Percentiles rank a stretch among this genome's conserved stretches.
phyloP scores from a whole-genome alignment of 2,888 invertebrate genomes.

The Neuroscelio doddi region DNA sequence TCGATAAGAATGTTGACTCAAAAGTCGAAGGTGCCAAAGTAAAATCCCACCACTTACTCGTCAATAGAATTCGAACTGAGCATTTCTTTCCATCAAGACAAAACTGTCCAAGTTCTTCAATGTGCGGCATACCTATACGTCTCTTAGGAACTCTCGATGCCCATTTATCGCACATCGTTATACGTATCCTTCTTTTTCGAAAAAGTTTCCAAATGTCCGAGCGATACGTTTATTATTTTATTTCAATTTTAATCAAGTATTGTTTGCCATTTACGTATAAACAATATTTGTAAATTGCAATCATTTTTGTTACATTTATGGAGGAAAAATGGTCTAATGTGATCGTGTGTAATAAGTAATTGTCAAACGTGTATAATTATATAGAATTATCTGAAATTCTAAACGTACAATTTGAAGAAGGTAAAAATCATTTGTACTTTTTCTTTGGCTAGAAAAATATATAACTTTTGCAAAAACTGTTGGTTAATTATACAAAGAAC shows the following conservation, averaged over 20 bases:
- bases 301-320: neutral
- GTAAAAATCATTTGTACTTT: too few species aligned
- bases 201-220: conserved; percentile 29
- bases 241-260: too few species aligned
- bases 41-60: conserved; percentile 34
- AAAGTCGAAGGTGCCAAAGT: conserved; percentile 30
- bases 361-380: too few species aligned
- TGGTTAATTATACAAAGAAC: too few species aligned
- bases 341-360: too few species aligned
- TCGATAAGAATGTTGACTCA: conserved; percentile 21
- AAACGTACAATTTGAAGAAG: too few species aligned
- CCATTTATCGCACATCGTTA: conserved; percentile 41
- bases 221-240: conserved; percentile 31
- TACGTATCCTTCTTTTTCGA: conserved; percentile 30
- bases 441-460: too few species aligned
- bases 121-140: conserved; percentile 21
- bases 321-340: too few species aligned
- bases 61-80: conserved; percentile 31
- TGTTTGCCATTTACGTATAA: too few species aligned
- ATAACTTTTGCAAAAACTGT: too few species aligned
- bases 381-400: too few species aligned
- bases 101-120: conserved; percentile 23
- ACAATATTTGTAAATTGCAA: too few species aligned
- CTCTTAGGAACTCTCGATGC: conserved; percentile 34
- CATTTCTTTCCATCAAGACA: conserved; percentile 39